Conservation (phyloP, 2,113 vertebrate species). For the Notarius lentiginosus region DNA sequence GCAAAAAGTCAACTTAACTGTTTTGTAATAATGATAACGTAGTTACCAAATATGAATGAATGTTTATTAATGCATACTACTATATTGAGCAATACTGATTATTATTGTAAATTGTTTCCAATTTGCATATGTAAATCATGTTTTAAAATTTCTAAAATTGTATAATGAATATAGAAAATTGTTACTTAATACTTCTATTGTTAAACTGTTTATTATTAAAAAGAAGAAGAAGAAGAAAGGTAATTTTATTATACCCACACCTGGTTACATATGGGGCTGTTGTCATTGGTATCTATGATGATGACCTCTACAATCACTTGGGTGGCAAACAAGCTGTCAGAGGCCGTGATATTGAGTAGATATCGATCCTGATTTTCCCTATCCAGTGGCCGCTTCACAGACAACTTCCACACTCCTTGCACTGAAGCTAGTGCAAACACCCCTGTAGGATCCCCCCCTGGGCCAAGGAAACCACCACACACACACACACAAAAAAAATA, state of each 20-base stretch:
- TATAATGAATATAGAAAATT: background rate
- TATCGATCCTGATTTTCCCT: constrained; percentile 92
- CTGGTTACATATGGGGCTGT: constrained; percentile 91
- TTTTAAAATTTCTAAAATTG: background rate
- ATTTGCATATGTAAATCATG: background rate
- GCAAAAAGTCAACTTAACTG: background rate
- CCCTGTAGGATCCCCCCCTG: constrained; percentile 88
- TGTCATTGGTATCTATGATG: constrained; percentile 92
- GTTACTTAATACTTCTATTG: background rate
- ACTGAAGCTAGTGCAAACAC: constrained; percentile 87
- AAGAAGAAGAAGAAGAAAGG: too few relatives aligned
- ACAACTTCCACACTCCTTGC: constrained; percentile 94
- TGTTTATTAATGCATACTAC: background rate
- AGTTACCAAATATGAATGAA: background rate
- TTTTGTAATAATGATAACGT: background rate
- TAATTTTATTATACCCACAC: constrained; percentile 64
- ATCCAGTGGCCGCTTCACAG: constrained; percentile 88
- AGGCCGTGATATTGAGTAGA: constrained; percentile 91
- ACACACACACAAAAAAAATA: too few relatives aligned
- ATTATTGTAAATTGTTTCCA: background rate
- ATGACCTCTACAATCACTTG: constrained; percentile 86
- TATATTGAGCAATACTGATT: background rate
- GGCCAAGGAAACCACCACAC: background rate
- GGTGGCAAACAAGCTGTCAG: constrained; percentile 88
- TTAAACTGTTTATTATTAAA: background rate